Evolutionary conservation across 2,888 invertebrate species (phyloP), one percentile per base, ranked within the genome.

Genomic region (Trissolcus brochymenae): DNA sequence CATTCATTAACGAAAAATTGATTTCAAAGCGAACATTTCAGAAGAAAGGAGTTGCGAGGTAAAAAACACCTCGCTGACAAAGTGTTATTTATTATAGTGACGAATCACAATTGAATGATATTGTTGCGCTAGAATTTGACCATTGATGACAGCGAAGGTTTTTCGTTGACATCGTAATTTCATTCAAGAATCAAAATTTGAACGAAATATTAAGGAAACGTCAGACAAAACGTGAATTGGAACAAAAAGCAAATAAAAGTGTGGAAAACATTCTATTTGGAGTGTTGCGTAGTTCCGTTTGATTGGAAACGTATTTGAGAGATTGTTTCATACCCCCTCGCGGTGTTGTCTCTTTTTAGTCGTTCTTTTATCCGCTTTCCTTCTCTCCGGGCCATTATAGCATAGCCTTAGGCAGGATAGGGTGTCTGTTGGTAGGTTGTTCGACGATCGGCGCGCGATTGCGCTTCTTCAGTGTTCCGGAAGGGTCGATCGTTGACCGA

Each of bases 401-500:
- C 82, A 78, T 85, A 84, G 86, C 87, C 86, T 81, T 79, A 81
- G 87, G 87, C 85, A 83, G 84, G 84, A 81, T 82, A 81, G 87
- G 87, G 86, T 83, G 84, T 84, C 84, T 82, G 82, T 81, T 81
- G 81, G 82, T 81, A 83, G 85, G 85, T 84, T 83, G 83, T 80
- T 78, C 78, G 80, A 79, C 81, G 82, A 81, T 82, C 79, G 80
- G 77, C 79, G 82, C 79, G 78, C 81, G 81, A 82, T 81, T 81
- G 81, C 83, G 81, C 81, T 83, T 82, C 81, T 85, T 82, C 84
- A 80, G 83, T 81, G 82, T 84, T 84, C 85, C 86, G 87, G 87
- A 87, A 88, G 87, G 87, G 88, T 88, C 89, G 88, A 88, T 88
- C 87, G 88, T 89, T 88, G 88, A 88, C 89, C 89, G 87, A 89